Base-by-base conservation (phyloP, 2,888 invertebrate genomes). In the Tuberolachnus salignus region DNA sequence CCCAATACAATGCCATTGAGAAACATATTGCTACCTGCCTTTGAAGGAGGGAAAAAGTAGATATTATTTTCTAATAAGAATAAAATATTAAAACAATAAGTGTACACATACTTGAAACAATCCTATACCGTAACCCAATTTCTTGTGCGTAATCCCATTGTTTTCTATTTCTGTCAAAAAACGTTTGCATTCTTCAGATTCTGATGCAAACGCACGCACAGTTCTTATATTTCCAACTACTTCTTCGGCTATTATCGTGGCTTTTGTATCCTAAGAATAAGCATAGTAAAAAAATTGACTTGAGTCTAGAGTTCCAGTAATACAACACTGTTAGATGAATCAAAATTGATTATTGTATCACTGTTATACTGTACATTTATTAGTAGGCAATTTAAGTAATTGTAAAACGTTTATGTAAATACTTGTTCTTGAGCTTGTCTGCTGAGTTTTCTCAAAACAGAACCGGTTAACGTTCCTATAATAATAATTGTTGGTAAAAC, bases 141-240 rank as follows among this genome's bases (percentile, higher is more conserved):
- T 88, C 86, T 93, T 91, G 82, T 93, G 93, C 59, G 95, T 86
- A 0, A 86, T 85, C 9, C 92, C 90, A 0, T 95, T 92, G 74
- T 89, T 86, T 26, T 91, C 88, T 1, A 94, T 91, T 86, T 98
- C 95, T 51, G 87, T 85, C 44, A 89, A 88, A 86, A 92, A 94
- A 83, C 91, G 86, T 82, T 89, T 88, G 82, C 88, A 87, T 85
- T 98, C 98, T 81, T 90, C 90, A 80, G 91, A 90, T 86, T 98
- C 98, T 87, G 95, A 95, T 0, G 96, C 96, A 87, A 97, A 97
- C 16, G 97, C 93, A 82, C 97, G 88, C 0, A 98, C 98, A 1
- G 97, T 98, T 70, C 96, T 88, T 82, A 98, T 93, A 86, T 98
- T 98, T 53, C 94, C 90, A 80, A 98, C 88, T 3, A 97, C 96